Conservation (phyloP, 30 jellyfish, hydroid and myxozoan genomes). For the Cassiopea andromeda region DNA sequence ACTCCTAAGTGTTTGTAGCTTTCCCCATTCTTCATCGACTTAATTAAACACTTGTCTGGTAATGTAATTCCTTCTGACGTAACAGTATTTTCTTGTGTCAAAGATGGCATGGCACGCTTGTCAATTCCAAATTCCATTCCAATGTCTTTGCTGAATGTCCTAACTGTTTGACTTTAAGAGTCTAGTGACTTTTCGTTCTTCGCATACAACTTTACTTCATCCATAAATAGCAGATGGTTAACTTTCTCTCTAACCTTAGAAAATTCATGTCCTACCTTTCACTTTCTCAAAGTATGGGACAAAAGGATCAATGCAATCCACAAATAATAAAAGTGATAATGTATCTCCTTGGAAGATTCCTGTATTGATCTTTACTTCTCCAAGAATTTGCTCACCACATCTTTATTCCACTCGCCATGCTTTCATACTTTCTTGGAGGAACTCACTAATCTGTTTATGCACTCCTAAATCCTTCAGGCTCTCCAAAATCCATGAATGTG, state of each 20-base stretch:
- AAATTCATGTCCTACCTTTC: constrained; percentile 23
- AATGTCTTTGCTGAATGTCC: constrained; percentile 9
- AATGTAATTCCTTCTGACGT: constrained; percentile 21
- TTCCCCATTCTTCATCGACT: constrained; percentile 9
- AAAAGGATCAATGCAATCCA: constrained; percentile 8
- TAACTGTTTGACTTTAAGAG: not conserved
- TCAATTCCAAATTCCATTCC: constrained; percentile 47
- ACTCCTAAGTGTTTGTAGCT: constrained; percentile 45
- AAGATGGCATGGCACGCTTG: constrained; percentile 16
- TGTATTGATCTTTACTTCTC: constrained; percentile 8
- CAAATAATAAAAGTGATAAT: constrained; percentile 20
- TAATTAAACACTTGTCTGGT: constrained; percentile 33
- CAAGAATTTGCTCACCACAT: constrained; percentile 2
- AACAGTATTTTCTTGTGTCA: constrained; percentile 26
- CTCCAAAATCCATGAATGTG: constrained; percentile 25
- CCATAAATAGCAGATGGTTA: constrained; percentile 26
- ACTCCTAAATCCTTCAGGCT: constrained; percentile 9
- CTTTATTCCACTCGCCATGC: constrained; percentile 11
- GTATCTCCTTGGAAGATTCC: constrained; percentile 45
- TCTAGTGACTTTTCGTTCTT: constrained; percentile 8
- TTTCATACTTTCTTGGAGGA: constrained; percentile 28
- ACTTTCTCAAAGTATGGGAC: not conserved
- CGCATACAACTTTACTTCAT: not conserved
- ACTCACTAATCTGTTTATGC: not conserved
- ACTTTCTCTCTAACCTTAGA: not conserved